Evolutionary conservation across 1,140 invertebrate species (phyloP).

Genomic region (Bombus breviceps): DNA sequence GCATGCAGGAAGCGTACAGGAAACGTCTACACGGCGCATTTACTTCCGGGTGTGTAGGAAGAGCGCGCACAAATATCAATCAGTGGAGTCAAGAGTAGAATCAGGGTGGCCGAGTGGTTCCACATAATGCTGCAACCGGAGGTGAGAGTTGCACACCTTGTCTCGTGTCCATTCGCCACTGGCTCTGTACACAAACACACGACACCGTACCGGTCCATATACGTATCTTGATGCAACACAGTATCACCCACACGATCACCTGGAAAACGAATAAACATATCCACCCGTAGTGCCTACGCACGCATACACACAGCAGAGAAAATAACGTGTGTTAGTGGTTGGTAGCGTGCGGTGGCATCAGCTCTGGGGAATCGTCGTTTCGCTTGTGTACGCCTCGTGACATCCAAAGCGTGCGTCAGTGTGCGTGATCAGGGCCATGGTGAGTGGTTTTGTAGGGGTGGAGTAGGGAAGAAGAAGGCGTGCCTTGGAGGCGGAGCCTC

Average conservation of each 20-base stretch:
- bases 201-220: neutral
- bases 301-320: neutral
- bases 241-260: constrained; percentile 22
- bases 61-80: constrained; percentile 72
- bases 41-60: constrained; percentile 50
- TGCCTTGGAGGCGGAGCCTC: constrained; percentile 69
- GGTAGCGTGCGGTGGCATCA: constrained; percentile 39
- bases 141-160: constrained; percentile 57
- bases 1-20: neutral
- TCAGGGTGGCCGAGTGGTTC: constrained; percentile 76
- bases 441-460: constrained; percentile 57
- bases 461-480: constrained; percentile 63
- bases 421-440: constrained; percentile 19
- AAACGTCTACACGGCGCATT: constrained; percentile 41
- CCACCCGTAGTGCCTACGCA: constrained; percentile 29
- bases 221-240: neutral
- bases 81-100: constrained; percentile 73
- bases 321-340: constrained; percentile 1
- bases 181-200: neutral
- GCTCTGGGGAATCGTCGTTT: constrained; percentile 20
- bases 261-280: constrained; percentile 54
- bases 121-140: constrained; percentile 70
- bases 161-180: constrained; percentile 52
- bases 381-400: constrained; percentile 14
- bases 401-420: constrained; percentile 41